Evolutionary conservation across 2,888 invertebrate genomes (phyloP).

Genomic region (Mechanitis messenoides): DNA sequence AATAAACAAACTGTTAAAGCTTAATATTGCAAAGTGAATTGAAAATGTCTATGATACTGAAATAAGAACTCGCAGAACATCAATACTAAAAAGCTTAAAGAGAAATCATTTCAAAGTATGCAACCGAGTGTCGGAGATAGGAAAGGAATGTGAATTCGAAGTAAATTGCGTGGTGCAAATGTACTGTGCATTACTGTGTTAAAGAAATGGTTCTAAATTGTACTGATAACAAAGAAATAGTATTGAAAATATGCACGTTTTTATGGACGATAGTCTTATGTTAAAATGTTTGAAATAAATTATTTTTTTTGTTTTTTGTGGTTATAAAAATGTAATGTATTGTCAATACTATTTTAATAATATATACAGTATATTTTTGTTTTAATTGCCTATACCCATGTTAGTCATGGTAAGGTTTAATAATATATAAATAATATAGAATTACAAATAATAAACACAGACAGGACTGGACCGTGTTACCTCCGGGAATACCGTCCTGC

Average conservation of each 20-base stretch:
- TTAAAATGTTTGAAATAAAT: too few species aligned
- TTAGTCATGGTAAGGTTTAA: too few species aligned
- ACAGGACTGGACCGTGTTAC: too few species aligned
- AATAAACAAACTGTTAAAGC: constrained; percentile 1
- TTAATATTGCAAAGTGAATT: constrained; percentile 3
- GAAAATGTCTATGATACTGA: constrained; percentile 1
- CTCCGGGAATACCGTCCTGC: too few species aligned
- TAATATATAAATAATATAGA: too few species aligned
- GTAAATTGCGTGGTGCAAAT: constrained; percentile 61
- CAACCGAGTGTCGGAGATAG: constrained; percentile 30
- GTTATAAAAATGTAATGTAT: too few species aligned
- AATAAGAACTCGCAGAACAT: constrained; percentile 5
- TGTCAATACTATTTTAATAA: too few species aligned
- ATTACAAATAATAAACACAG: too few species aligned
- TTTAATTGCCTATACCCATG: too few species aligned
- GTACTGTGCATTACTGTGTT: constrained; percentile 42
- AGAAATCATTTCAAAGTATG: constrained; percentile 21
- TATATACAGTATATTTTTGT: too few species aligned
- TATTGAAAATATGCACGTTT: not conserved
- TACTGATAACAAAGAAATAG: constrained; percentile 38
- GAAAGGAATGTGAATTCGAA: constrained; percentile 47
- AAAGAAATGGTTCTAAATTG: constrained; percentile 50
- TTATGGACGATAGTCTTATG: too few species aligned
- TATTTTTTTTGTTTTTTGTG: too few species aligned
- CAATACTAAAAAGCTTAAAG: constrained; percentile 9